These are phyloP conservation scores for Synchiropus splendidus DNA, from an alignment of 2,113 vertebrate species.

Conservation along the genomic window DNA sequence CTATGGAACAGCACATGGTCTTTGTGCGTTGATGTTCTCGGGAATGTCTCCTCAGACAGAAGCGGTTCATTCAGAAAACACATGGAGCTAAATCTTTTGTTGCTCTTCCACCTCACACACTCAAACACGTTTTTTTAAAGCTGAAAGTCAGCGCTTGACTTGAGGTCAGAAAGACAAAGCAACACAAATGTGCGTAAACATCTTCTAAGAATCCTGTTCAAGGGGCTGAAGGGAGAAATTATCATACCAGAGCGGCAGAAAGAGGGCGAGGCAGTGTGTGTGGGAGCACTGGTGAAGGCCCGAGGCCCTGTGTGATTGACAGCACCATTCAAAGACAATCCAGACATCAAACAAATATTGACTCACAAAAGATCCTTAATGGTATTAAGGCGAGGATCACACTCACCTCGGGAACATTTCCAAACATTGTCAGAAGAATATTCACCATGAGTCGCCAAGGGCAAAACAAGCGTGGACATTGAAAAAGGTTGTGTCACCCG, in stretches of 20 bases:
- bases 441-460: too few relatives aligned
- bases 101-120: too few relatives aligned
- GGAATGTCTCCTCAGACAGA: too few relatives aligned
- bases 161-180: background rate
- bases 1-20: too few relatives aligned
- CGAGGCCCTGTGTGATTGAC: conserved; percentile 17
- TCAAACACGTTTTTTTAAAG: background rate
- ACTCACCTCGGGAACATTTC: conserved; percentile 13
- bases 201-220: conserved; percentile 11
- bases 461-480: too few relatives aligned
- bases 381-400: conserved; percentile 9
- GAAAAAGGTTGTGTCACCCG: too few relatives aligned
- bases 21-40: too few relatives aligned
- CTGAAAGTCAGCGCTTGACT: background rate
- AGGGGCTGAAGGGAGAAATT: conserved; percentile 28
- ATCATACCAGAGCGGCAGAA: conserved; percentile 24
- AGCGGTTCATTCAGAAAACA: too few relatives aligned
- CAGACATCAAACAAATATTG: conserved; percentile 17
- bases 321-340: conserved; percentile 9
- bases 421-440: background rate
- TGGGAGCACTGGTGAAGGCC: conserved; percentile 11
- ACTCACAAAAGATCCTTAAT: conserved; percentile 23
- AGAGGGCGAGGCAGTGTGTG: conserved; percentile 16
- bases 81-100: too few relatives aligned
- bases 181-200: conserved; percentile 12